These are phyloP conservation scores for Acanthis flammea DNA, from an alignment of 2,797 vertebrate species.

Conservation along the genomic window DNA sequence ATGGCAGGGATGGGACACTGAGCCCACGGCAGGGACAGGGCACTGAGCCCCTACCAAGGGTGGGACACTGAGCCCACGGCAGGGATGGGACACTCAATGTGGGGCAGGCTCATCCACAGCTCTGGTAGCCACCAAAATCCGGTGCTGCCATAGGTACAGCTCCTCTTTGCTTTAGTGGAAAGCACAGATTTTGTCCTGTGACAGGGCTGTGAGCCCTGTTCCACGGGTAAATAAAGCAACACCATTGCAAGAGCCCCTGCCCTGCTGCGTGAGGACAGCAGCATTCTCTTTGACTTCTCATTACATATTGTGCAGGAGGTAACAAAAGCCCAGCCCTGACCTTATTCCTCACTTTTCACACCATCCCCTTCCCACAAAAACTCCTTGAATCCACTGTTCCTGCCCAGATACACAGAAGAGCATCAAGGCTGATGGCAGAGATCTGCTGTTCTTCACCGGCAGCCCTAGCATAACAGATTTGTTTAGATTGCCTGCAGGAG, in stretches of 20 bases:
- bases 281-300: not conserved
- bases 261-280: not conserved
- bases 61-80: no score
- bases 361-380: not conserved
- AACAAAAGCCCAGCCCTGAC: not conserved
- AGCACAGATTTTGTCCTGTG: not conserved
- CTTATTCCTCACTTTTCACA: not conserved
- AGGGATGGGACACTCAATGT: rapidly evolving
- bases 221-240: not conserved
- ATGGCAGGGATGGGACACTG: not conserved
- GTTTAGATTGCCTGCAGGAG: not conserved
- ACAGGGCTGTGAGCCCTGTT: not conserved
- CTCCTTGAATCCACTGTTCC: not conserved
- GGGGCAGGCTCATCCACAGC: rapidly evolving
- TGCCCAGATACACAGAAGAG: not conserved
- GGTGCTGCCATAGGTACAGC: rapidly evolving
- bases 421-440: not conserved
- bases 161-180: not conserved
- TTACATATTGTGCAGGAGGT: not conserved
- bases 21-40: no score
- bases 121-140: rapidly evolving
- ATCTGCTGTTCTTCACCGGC: not conserved
- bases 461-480: not conserved
- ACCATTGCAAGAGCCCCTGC: not conserved
- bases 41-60: no score